Percentiles rank a stretch among this genome's conserved stretches.
These are phyloP conservation scores for Nannobrachium achirus DNA, from an alignment of 2,113 vertebrate genomes.

Conservation along the genomic window DNA sequence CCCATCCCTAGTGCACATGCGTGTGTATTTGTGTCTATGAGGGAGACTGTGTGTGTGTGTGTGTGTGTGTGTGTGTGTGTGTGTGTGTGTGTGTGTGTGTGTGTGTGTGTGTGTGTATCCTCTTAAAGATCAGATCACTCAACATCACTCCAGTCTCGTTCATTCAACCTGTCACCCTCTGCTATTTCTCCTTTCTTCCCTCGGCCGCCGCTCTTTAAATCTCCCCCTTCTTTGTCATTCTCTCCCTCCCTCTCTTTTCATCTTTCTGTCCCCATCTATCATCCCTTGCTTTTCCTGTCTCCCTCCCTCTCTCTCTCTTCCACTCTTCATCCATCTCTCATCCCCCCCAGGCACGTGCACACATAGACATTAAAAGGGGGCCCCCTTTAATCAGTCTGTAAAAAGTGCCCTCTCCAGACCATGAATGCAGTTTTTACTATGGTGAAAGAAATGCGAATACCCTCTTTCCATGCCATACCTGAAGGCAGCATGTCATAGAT, in stretches of 20 bases:
- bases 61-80: slow-evolving; percentile 1
- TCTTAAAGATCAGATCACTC: no score
- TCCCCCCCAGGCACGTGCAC: no score
- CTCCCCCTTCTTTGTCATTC: neutral
- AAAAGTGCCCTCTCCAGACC: no score
- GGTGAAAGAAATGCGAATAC: no score
- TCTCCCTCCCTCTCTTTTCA: neutral
- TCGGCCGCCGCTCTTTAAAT: neutral
- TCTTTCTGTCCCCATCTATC: neutral
- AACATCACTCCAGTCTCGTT: no score
- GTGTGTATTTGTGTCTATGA: neutral
- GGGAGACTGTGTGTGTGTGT: neutral
- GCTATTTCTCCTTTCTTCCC: neutral
- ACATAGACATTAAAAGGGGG: no score
- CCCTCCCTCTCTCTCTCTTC: neutral
- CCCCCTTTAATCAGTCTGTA: no score
- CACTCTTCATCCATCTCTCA: neutral
- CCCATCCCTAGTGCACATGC: no score
- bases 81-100: neutral
- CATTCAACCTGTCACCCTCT: no score
- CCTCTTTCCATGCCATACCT: no score
- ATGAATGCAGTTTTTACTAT: no score
- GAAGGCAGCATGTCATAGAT: no score
- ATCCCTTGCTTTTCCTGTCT: neutral
- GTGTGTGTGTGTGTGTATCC: neutral